These are phyloP conservation scores for Julus scandinavius DNA, from an alignment of 2,888 invertebrate species.

Conservation along the genomic window DNA sequence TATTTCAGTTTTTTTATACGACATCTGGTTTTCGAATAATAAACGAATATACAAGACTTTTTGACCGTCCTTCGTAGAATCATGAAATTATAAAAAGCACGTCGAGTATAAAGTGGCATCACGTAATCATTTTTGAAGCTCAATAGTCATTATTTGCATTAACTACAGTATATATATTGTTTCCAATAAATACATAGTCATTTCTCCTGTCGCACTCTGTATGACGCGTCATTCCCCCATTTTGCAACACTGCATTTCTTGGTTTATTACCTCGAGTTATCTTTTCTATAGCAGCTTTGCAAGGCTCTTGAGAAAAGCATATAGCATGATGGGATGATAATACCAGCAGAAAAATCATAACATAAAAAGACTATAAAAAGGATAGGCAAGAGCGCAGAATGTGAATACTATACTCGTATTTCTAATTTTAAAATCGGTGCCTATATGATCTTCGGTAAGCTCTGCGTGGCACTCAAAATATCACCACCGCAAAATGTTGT, in stretches of 20 bases:
- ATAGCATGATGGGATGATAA: not conserved
- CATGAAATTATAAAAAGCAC: too few species aligned
- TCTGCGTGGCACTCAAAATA: not conserved
- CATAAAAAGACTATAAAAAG: not conserved
- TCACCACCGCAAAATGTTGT: not conserved
- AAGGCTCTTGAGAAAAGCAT: not conserved
- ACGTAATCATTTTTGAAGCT: too few species aligned
- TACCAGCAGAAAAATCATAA: not conserved
- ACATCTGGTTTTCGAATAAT: too few species aligned
- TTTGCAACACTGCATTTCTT: not conserved
- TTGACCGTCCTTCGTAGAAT: too few species aligned
- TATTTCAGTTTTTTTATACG: too few species aligned
- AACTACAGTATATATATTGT: too few species aligned
- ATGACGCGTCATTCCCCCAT: not conserved
- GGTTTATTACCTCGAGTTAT: not conserved
- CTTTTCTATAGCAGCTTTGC: not conserved
- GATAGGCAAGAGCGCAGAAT: not conserved
- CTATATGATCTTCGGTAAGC: not conserved
- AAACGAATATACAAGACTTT: too few species aligned
- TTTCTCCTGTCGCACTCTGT: too few species aligned
- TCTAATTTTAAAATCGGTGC: not conserved
- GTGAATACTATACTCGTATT: not conserved
- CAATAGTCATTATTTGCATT: too few species aligned
- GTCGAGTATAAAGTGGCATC: too few species aligned
- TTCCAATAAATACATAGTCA: too few species aligned